Conservation (phyloP, 2,888 invertebrate species). For the Mesoligia furuncula region DNA sequence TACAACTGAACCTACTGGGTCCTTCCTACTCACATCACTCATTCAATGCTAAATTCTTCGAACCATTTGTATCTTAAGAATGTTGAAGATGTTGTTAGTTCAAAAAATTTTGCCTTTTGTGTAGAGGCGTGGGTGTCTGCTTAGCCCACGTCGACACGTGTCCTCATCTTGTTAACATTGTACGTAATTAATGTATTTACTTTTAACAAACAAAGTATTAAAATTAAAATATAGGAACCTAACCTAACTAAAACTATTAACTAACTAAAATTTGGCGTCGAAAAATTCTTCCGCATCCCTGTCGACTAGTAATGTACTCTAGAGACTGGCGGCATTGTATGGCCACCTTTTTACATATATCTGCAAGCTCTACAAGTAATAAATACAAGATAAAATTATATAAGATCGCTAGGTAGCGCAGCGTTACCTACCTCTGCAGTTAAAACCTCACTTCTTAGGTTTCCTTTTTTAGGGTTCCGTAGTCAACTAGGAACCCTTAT, state of each 20-base stretch:
- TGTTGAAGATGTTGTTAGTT: not conserved
- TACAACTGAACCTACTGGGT: not conserved
- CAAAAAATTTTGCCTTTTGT: not conserved
- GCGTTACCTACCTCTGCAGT: no score
- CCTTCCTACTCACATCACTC: not conserved
- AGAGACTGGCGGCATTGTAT: no score
- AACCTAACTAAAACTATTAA: no score
- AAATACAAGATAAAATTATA: not conserved
- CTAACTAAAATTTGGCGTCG: no score
- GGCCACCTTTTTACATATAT: not conserved
- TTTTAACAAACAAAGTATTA: not conserved
- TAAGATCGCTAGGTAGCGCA: not conserved
- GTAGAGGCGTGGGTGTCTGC: not conserved
- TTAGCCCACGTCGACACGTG: slow-evolving; percentile 3
- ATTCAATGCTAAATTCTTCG: not conserved
- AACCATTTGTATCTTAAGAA: not conserved
- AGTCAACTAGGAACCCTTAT: no score
- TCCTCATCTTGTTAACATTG: not conserved
- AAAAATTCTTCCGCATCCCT: no score
- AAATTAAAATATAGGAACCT: no score
- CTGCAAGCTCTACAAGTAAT: not conserved
- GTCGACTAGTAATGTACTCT: no score
- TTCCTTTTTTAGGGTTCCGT: no score
- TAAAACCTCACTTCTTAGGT: no score
- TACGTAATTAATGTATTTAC: not conserved